Conservation (phyloP, 2,888 invertebrate genomes). For the Branchipolynoe longqiensis region DNA sequence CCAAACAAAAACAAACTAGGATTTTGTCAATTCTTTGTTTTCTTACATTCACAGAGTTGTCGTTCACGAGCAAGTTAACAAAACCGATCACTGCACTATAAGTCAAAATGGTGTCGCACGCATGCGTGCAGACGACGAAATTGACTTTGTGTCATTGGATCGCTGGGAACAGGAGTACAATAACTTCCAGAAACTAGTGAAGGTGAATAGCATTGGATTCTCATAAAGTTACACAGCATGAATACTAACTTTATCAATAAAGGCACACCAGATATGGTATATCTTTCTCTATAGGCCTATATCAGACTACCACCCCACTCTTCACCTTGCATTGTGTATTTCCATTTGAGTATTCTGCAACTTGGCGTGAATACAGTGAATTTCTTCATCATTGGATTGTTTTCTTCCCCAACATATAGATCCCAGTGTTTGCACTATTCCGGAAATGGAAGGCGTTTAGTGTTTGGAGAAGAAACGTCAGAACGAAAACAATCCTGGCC, state of each 20-base stretch:
- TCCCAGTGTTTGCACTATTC: constrained; percentile 81
- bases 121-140: constrained; percentile 85
- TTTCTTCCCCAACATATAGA: constrained; percentile 73
- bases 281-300: too few species aligned
- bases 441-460: constrained; percentile 87
- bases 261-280: too few species aligned
- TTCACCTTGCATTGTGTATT: too few species aligned
- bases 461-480: constrained; percentile 89
- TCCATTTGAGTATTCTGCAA: too few species aligned
- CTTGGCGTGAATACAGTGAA: too few species aligned
- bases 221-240: too few species aligned
- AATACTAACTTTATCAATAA: too few species aligned
- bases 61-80: constrained; percentile 87
- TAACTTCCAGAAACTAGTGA: constrained; percentile 89
- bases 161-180: constrained; percentile 92
- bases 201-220: too few species aligned
- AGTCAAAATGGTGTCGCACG: constrained; percentile 92
- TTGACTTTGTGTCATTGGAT: constrained; percentile 89
- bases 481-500: constrained; percentile 86
- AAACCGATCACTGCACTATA: constrained; percentile 89
- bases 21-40: too few species aligned
- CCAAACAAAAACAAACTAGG: too few species aligned
- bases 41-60: constrained; percentile 85
- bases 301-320: too few species aligned
- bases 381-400: too few species aligned